These are phyloP conservation scores for Lepidotrigona ventralis DNA, from an alignment of 1,140 invertebrate species.

Conservation along the genomic window DNA sequence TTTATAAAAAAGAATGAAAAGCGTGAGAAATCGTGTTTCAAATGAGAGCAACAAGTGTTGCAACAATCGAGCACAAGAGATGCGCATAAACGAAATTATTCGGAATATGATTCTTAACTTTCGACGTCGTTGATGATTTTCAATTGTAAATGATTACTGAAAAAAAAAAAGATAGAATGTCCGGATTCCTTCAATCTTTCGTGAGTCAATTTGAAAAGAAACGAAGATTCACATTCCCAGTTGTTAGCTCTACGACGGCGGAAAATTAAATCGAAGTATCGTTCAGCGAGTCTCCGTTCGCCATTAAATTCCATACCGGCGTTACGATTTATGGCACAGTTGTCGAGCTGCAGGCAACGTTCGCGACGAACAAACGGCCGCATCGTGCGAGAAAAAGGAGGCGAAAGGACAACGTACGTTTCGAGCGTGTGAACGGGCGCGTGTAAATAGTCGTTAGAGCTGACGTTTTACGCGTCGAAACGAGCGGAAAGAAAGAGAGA, in stretches of 20 bases:
- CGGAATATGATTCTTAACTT: not conserved
- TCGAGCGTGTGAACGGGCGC: not conserved
- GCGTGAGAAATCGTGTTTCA: not conserved
- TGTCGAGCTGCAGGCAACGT: not conserved
- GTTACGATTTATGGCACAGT: not conserved
- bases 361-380: not conserved
- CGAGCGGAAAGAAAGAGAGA: not conserved
- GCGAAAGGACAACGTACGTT: not conserved
- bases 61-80: not conserved
- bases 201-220: not conserved
- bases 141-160: not conserved
- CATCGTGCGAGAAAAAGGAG: not conserved
- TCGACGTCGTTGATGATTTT: not conserved
- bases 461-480: constrained; percentile 4
- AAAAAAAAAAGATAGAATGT: not conserved
- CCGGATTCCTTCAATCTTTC: not conserved
- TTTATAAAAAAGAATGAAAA: not conserved
- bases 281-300: not conserved
- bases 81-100: not conserved
- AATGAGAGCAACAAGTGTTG: not conserved
- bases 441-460: constrained; percentile 34
- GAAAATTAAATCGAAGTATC: not conserved
- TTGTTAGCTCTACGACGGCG: not conserved
- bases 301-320: not conserved
- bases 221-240: not conserved